Percentiles rank a stretch among this genome's conserved stretches.
phyloP scores from a whole-genome alignment of 2,797 vertebrate genomes.

The Cheirogaleus major region DNA sequence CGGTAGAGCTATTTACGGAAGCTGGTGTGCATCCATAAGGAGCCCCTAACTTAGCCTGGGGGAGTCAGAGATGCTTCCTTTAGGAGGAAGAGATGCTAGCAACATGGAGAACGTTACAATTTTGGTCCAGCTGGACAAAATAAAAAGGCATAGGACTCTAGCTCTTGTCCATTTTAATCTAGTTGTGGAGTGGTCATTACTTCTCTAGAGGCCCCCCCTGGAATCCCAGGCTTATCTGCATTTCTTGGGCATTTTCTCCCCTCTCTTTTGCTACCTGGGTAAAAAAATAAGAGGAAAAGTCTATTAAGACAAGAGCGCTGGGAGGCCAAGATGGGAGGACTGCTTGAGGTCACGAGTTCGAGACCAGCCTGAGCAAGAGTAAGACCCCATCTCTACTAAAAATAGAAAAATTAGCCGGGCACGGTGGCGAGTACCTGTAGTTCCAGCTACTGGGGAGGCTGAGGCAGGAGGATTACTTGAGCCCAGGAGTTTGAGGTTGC shows the following conservation, averaged over 20 bases:
- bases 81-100: background rate
- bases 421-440: too few species aligned
- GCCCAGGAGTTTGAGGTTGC: background rate
- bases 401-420: background rate
- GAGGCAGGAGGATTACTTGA: background rate
- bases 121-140: background rate
- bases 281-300: background rate
- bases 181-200: background rate
- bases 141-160: background rate
- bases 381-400: background rate
- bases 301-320: background rate
- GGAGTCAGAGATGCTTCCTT: background rate
- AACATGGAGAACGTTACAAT: background rate
- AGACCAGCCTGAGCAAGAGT: background rate
- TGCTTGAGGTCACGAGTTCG: background rate
- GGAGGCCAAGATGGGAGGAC: background rate
- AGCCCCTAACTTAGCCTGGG: background rate
- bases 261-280: background rate
- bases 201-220: background rate
- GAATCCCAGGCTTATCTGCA: slow-evolving; percentile 20
- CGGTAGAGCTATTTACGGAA: background rate
- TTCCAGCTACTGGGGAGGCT: background rate
- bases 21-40: background rate
- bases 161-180: background rate
- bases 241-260: background rate